phyloP scores from a whole-genome alignment of 2,888 invertebrate species.

The Griposia aprilina region DNA sequence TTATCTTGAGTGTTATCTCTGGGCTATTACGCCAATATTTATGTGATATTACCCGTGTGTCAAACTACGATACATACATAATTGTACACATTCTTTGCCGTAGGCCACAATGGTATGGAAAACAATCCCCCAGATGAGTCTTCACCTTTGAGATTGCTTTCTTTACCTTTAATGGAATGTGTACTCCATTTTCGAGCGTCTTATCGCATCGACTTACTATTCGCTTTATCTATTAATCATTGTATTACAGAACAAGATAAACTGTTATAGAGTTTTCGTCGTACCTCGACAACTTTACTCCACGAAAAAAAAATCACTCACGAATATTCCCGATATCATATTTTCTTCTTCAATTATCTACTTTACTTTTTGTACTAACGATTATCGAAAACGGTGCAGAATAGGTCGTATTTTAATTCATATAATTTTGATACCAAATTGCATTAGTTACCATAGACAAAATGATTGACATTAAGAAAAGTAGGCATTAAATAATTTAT shows the following conservation, averaged over 20 bases:
- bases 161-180: constrained; percentile 16
- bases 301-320: constrained; percentile 11
- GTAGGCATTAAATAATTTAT: background rate
- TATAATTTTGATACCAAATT: constrained; percentile 23
- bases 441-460: background rate
- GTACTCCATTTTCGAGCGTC: constrained; percentile 3
- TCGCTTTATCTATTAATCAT: constrained; percentile 31
- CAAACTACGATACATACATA: background rate
- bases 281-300: background rate
- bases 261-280: constrained; percentile 11
- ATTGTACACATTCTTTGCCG: background rate
- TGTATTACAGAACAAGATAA: constrained; percentile 19
- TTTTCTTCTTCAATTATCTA: constrained; percentile 23
- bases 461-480: constrained; percentile 9
- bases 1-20: constrained; percentile 28
- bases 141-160: constrained; percentile 9
- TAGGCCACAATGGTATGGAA: background rate
- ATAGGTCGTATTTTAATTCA: constrained; percentile 7
- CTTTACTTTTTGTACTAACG: constrained; percentile 21
- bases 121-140: background rate
- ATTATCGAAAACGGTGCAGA: constrained; percentile 3
- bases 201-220: constrained; percentile 13
- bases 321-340: constrained; percentile 20
- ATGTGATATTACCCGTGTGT: constrained; percentile 12
- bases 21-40: constrained; percentile 39